Conservation (phyloP, 2,888 invertebrate genomes). For the Melinaea menophilus region DNA sequence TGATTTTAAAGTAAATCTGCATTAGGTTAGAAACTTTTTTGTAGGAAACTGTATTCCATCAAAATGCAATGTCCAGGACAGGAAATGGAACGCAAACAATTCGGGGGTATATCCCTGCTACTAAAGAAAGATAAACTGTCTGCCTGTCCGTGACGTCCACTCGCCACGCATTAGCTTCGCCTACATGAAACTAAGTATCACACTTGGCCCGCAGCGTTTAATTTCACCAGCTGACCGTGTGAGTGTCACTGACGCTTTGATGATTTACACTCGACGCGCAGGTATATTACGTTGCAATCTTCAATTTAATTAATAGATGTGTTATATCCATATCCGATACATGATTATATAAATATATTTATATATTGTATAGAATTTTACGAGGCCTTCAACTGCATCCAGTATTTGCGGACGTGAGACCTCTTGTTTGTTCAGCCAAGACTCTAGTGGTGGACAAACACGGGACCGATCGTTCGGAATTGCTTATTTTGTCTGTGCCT, state of each 20-base stretch:
- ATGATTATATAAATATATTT: constrained; percentile 45
- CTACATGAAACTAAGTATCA: constrained; percentile 67
- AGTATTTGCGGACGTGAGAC: constrained; percentile 77
- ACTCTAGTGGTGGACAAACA: constrained; percentile 77
- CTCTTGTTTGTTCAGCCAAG: constrained; percentile 72
- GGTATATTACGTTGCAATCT: constrained; percentile 34
- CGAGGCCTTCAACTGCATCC: constrained; percentile 64
- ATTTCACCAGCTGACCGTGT: constrained; percentile 68
- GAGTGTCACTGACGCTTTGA: constrained; percentile 58
- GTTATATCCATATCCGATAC: constrained; percentile 39
- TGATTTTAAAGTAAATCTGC: no score
- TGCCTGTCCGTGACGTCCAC: constrained; percentile 71
- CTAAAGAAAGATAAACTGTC: constrained; percentile 71
- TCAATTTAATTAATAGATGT: constrained; percentile 28
- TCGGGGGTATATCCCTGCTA: constrained; percentile 63
- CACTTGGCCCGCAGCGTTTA: constrained; percentile 72
- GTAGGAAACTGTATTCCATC: not conserved
- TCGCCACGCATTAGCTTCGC: constrained; percentile 70
- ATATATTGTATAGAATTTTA: constrained; percentile 56
- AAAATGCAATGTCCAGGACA: constrained; percentile 1
- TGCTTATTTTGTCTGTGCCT: constrained; percentile 77
- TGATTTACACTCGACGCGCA: constrained; percentile 59
- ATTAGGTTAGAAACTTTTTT: no score
- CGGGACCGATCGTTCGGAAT: constrained; percentile 74
- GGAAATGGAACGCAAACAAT: constrained; percentile 66